Evolutionary conservation across 2,888 invertebrate species (phyloP), one percentile per base, ranked within the genome.

Genomic region (Drosophila neotestacea): DNA sequence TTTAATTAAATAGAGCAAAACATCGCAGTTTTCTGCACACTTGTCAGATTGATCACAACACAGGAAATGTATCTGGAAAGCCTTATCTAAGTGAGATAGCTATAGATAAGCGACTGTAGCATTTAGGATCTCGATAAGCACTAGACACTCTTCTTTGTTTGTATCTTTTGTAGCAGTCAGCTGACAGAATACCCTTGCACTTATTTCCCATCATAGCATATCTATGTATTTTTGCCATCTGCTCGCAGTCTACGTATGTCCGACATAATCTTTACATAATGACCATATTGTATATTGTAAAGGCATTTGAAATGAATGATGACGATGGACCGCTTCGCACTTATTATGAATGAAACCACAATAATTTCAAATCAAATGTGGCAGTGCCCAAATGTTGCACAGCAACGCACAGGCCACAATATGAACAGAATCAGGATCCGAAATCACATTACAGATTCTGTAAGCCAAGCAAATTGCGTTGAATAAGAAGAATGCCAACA

Each of bases 381-480:
- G 30, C 56, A 41, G 34, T 50, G 28, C 27, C 55, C 55, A 30
- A 51, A n/a, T 55, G 32, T 42, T 42, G n/a, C 34, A 13, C 10
- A 51, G 36, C 27, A 32, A 48, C 39, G 42, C 44, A 38, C 50
- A 44, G 13, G 34, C 51, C 56, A 66, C 59, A 75, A 77, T 63
- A 11, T 58, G 42, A 48, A 38, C 34, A 11, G 56, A 41, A 50
- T 22, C 10, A 5, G 39, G n/a, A 50, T 32, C 36, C 16, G 46
- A 56, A 77, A 77, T 77, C 79, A 77, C 79, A 77, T 77, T 77
- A 77, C 52, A 27, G 62, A 67, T 70, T 63, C 47, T 75, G 66
- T 70, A 79, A 55, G 77, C 68, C 68, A 64, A 65, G 71, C 77
- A 80, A 79, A 81, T 80, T 77, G 60, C 56, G 70, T 56, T 73